Evolutionary conservation across 1,140 invertebrate genomes (phyloP).

Genomic region (Drosophila saltans): DNA sequence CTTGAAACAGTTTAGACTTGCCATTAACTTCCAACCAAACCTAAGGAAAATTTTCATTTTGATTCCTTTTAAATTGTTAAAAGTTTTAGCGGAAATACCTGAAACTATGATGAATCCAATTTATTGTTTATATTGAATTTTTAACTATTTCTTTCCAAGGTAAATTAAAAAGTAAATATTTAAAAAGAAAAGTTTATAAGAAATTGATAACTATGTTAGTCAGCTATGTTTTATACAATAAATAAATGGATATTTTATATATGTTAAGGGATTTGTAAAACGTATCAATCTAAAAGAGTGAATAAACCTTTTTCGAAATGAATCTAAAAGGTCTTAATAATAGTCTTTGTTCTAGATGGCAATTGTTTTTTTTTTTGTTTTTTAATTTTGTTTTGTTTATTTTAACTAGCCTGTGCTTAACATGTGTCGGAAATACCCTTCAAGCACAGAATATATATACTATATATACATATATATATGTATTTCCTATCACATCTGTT

Average conservation of each 20-base stretch:
- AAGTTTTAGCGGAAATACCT: background rate
- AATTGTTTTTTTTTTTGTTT: conserved; percentile 48
- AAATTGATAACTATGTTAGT: background rate
- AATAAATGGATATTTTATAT: too few species aligned
- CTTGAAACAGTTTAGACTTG: background rate
- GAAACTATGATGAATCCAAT: background rate
- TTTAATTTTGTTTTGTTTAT: conserved; percentile 2
- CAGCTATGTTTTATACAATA: too few species aligned
- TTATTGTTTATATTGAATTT: background rate
- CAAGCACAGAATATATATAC: background rate
- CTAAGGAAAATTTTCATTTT: background rate
- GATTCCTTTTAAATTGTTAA: background rate
- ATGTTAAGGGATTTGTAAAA: too few species aligned
- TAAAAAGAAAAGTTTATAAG: background rate
- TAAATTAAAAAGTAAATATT: background rate
- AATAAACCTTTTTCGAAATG: too few species aligned
- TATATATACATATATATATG: background rate
- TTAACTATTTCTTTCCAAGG: background rate
- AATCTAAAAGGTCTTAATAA: background rate
- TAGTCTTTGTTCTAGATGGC: conserved; percentile 31
- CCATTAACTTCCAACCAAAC: background rate
- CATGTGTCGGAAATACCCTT: conserved; percentile 9
- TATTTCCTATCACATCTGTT: conserved; percentile 1
- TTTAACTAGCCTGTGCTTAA: conserved; percentile 11
- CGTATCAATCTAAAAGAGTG: too few species aligned